These are phyloP conservation scores for Aromia moschata DNA, from an alignment of 2,888 invertebrate genomes.

Conservation along the genomic window DNA sequence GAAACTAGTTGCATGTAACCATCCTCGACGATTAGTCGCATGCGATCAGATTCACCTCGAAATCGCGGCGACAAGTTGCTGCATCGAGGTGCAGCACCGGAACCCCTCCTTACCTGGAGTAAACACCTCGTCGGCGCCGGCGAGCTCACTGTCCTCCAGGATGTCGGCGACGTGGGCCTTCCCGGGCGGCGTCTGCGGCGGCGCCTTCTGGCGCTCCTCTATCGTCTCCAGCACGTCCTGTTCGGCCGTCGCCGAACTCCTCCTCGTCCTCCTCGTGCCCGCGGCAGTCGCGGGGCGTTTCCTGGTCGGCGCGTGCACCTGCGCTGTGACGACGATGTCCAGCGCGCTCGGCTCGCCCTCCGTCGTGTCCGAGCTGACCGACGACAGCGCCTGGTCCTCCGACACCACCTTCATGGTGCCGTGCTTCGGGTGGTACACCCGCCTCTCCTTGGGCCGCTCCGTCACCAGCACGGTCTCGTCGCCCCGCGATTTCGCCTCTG, in stretches of 20 bases:
- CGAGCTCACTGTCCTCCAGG: conserved; percentile 11
- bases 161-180: conserved; percentile 1
- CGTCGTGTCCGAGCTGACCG: conserved; percentile 25
- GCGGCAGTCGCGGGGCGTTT: conserved; percentile 15
- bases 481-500: background rate
- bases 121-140: background rate
- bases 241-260: conserved; percentile 16
- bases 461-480: background rate
- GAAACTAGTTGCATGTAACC: too few species aligned
- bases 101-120: conserved; percentile 22
- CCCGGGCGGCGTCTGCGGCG: background rate
- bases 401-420: conserved; percentile 10
- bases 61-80: too few species aligned
- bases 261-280: conserved; percentile 28
- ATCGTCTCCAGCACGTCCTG: too few species aligned
- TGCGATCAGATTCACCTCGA: too few species aligned
- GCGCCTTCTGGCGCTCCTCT: background rate
- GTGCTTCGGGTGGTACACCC: conserved; percentile 8
- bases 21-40: too few species aligned
- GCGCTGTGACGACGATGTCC: conserved; percentile 32
- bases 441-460: conserved; percentile 1
- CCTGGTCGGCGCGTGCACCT: conserved; percentile 27
- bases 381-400: conserved; percentile 7
- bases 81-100: too few species aligned
- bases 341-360: conserved; percentile 27